phyloP scores from a whole-genome alignment of 2,888 invertebrate species.

The Ecdyonurus torrentis region DNA sequence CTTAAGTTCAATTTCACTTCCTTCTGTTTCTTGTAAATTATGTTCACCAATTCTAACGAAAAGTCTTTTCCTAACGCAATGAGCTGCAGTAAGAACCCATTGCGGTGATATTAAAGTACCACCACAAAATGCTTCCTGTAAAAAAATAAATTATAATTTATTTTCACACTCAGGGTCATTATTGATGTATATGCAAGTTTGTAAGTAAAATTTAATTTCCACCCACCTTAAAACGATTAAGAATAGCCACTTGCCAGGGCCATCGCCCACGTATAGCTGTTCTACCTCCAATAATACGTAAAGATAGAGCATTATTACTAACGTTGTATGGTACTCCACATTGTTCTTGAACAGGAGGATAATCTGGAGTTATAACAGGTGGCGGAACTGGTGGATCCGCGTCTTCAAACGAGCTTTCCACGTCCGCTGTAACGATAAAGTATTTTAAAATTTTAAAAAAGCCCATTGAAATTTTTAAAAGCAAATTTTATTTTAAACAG shows the following conservation, averaged over 20 bases:
- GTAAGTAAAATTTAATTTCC: neutral
- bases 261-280: slow-evolving; percentile 66
- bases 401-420: slow-evolving; percentile 4
- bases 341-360: slow-evolving; percentile 1
- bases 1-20: slow-evolving; percentile 59
- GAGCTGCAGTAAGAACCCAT: slow-evolving; percentile 79
- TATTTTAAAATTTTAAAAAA: too few species aligned
- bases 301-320: neutral
- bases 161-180: neutral
- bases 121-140: slow-evolving; percentile 73
- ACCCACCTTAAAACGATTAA: slow-evolving; percentile 62
- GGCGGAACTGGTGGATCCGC: neutral
- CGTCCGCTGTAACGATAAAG: slow-evolving; percentile 6
- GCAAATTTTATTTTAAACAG: too few species aligned
- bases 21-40: slow-evolving; percentile 55
- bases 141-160: slow-evolving; percentile 11
- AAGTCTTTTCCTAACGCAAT: slow-evolving; percentile 61
- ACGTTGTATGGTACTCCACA: slow-evolving; percentile 22
- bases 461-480: too few species aligned
- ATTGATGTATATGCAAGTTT: neutral
- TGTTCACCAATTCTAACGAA: slow-evolving; percentile 75
- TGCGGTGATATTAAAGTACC: slow-evolving; percentile 65
- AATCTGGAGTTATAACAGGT: neutral
- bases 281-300: slow-evolving; percentile 63
- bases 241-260: slow-evolving; percentile 90